phyloP scores from a whole-genome alignment of 2,888 invertebrate genomes.

The Lepas anatifera region DNA sequence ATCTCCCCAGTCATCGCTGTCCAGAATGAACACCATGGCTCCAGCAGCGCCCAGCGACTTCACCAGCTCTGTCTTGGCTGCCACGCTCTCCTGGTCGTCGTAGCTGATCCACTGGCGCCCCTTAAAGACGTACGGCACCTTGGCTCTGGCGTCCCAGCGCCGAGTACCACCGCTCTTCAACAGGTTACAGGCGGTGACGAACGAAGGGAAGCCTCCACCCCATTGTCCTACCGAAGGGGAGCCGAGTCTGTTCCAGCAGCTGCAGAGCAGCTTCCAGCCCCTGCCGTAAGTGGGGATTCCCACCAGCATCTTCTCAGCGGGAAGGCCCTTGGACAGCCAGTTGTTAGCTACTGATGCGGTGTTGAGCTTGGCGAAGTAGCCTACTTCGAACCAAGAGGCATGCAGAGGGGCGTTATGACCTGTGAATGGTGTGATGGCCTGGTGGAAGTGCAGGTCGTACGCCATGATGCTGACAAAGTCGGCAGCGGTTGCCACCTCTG shows the following conservation, averaged over 20 bases:
- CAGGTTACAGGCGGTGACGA: constrained; percentile 55
- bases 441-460: constrained; percentile 33
- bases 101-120: constrained; percentile 71
- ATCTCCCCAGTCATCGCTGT: constrained; percentile 54
- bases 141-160: constrained; percentile 51
- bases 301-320: constrained; percentile 30
- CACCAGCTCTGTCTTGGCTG: constrained; percentile 48
- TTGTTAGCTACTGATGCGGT: constrained; percentile 29
- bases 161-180: constrained; percentile 40
- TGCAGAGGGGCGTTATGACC: constrained; percentile 33
- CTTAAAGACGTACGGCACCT: constrained; percentile 61
- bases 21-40: constrained; percentile 71
- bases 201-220: constrained; percentile 52
- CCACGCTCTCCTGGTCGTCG: constrained; percentile 56
- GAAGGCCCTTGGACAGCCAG: constrained; percentile 30
- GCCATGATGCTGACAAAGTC: constrained; percentile 34
- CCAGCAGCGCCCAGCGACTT: constrained; percentile 54
- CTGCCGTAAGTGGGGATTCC: constrained; percentile 34
- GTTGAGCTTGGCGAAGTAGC: constrained; percentile 26
- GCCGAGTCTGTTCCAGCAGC: not conserved
- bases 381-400: constrained; percentile 24
- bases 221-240: not conserved
- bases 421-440: constrained; percentile 28
- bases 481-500: constrained; percentile 29
- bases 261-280: not conserved